Evolutionary conservation across 2,888 invertebrate genomes (phyloP).

Genomic region (Eudemis profundana): DNA sequence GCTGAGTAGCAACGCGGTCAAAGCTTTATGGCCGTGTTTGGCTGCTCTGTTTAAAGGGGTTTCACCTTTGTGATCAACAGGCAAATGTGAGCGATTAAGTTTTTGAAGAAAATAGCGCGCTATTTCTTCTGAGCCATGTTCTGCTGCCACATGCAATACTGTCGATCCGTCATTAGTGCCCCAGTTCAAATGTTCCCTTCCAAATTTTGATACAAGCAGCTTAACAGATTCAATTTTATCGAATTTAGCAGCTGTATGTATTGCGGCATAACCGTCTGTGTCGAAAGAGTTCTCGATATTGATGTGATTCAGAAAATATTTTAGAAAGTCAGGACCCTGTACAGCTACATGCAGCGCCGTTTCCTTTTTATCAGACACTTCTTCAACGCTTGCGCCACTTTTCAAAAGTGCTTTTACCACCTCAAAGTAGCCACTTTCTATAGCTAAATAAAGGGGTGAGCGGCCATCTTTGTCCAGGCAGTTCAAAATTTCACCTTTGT

Average conservation of each 20-base stretch:
- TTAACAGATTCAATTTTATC: background rate
- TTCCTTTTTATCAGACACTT: background rate
- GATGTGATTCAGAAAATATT: slow-evolving; percentile 7
- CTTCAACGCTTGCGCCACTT: background rate
- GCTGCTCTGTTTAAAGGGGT: slow-evolving; percentile 9
- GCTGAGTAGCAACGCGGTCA: background rate
- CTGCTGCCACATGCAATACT: slow-evolving; percentile 5
- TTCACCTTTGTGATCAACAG: background rate
- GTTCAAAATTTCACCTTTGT: background rate
- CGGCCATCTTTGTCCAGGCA: background rate
- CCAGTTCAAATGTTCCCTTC: background rate
- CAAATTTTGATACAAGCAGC: background rate
- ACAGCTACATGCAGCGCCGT: slow-evolving; percentile 9
- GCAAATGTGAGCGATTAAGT: background rate
- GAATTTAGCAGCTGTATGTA: slow-evolving; percentile 3
- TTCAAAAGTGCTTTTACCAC: background rate
- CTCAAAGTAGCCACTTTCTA: slow-evolving; percentile 8
- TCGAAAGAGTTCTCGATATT: background rate
- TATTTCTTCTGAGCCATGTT: background rate
- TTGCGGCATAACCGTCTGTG: background rate
- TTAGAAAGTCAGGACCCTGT: background rate
- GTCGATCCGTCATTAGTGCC: background rate
- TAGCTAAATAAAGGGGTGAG: slow-evolving; percentile 3
- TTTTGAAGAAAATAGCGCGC: background rate
- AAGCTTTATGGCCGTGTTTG: background rate